Evolutionary conservation across 2,888 invertebrate genomes (phyloP), one percentile per base, ranked within the genome.

Genomic region (Plebejus melissa): DNA sequence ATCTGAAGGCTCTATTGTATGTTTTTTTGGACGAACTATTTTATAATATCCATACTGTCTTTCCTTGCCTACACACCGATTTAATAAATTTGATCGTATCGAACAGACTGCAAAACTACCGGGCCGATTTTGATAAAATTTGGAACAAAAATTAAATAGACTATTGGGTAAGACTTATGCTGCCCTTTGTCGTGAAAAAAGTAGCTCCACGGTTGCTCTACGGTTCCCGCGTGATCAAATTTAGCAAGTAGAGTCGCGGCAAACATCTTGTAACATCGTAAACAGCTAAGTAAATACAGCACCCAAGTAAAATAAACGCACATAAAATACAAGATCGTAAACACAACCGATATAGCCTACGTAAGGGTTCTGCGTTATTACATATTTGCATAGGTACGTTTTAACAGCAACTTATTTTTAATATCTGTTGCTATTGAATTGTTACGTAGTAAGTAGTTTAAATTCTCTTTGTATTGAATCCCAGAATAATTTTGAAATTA

Each of bases 381-480:
- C 54, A 54, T 54, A 54, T 69, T 69, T 69, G 69, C 69, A 36
- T 38, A 69, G 38, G n/a, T 65, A 69, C 69, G n/a, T 65, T 65
- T 65, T 65, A 65, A 28, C 38, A n/a, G 38, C 38, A 5, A 13
- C n/a, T 16, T 69, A n/a, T 16, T 69, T 69, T 69, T 38, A 58
- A 57, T 57, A 57, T 13, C 3, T 6, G 11, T 11, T 46, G 46
- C 46, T 46, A 46, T 38, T 38, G 38, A 4, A 22, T 22, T 22
- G 22, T 22, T 22, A 22, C 22, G 22, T 22, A 22, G 22, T 22
- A 22, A 22, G 22, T 22, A 22, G 22, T 22, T 22, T 22, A 22
- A 22, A 22, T 22, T 22, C 22, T 22, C 22, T 22, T 22, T 22
- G 22, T 38, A 38, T 38, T 38, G 7, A 46, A 46, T 9, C 9